phyloP scores from a whole-genome alignment of 2,113 vertebrate genomes.

The Centropus bengalensis region DNA sequence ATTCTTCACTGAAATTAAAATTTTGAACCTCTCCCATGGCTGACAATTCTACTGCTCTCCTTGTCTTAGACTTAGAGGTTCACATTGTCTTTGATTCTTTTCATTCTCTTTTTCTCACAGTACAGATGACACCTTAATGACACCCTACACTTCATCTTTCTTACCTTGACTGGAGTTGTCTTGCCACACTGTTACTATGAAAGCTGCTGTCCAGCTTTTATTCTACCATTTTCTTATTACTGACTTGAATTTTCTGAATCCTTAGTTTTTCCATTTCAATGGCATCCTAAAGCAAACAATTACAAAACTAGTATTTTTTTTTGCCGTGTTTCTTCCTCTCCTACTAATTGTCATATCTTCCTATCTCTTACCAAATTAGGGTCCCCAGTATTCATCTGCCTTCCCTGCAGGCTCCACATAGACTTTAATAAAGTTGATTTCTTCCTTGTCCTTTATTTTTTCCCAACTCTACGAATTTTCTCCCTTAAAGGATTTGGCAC shows the following conservation, averaged over 20 bases:
- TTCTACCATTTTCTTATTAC: not conserved
- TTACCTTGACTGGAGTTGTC: not conserved
- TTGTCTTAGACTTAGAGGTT: not conserved
- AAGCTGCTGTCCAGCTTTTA: not conserved
- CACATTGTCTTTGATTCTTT: not conserved
- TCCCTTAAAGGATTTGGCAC: not conserved
- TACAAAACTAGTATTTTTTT: not conserved
- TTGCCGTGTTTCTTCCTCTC: not conserved
- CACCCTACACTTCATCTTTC: not conserved
- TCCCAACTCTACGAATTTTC: not conserved
- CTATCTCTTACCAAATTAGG: not conserved
- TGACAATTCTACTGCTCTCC: not conserved
- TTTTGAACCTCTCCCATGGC: not conserved
- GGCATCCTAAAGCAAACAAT: not conserved
- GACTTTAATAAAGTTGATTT: not conserved
- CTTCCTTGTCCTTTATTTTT: not conserved
- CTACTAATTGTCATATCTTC: not conserved
- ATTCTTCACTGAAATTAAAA: slow-evolving; percentile 3
- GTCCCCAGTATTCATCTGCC: not conserved
- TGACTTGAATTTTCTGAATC: not conserved
- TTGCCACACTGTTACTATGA: not conserved
- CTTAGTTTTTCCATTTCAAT: not conserved
- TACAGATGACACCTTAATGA: not conserved
- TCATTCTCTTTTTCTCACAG: not conserved
- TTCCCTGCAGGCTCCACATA: not conserved